These are phyloP conservation scores for Drosophila siamana DNA, from an alignment of 2,888 invertebrate species.

Conservation along the genomic window DNA sequence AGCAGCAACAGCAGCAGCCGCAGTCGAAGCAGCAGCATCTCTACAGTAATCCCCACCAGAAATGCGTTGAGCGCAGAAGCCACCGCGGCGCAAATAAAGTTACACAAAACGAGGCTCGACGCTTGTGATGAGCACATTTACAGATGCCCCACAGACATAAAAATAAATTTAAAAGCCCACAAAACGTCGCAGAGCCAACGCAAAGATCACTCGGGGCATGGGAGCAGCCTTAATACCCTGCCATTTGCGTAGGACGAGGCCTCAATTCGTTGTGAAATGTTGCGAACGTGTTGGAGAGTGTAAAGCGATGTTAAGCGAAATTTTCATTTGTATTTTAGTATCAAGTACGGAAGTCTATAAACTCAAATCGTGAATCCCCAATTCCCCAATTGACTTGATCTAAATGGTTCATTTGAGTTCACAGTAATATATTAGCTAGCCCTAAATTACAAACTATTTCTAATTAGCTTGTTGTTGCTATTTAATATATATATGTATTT, in stretches of 20 bases:
- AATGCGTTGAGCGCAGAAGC: slow-evolving; percentile 53
- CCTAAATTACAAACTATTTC: not conserved
- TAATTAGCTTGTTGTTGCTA: not conserved
- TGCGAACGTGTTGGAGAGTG: no score
- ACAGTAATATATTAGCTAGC: not conserved
- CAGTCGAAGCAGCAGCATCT: slow-evolving; percentile 27
- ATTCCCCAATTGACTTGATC: not conserved
- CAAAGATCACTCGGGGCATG: slow-evolving; percentile 14
- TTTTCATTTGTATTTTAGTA: not conserved
- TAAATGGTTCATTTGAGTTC: not conserved
- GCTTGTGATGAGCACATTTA: slow-evolving; percentile 72
- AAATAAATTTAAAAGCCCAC: slow-evolving; percentile 76
- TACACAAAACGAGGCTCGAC: slow-evolving; percentile 49
- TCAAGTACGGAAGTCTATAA: not conserved
- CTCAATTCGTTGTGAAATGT: no score
- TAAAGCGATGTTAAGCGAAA: not conserved
- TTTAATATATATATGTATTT: no score
- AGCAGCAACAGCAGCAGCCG: slow-evolving; percentile 32
- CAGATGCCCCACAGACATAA: slow-evolving; percentile 68
- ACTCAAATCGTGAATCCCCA: not conserved
- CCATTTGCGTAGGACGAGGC: not conserved
- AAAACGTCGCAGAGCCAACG: slow-evolving; percentile 45
- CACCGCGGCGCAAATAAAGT: slow-evolving; percentile 55
- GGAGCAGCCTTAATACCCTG: slow-evolving; percentile 31
- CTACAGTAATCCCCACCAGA: slow-evolving; percentile 24